Base-by-base conservation (phyloP, 1,140 invertebrate genomes). In the Brachionus rubens region DNA sequence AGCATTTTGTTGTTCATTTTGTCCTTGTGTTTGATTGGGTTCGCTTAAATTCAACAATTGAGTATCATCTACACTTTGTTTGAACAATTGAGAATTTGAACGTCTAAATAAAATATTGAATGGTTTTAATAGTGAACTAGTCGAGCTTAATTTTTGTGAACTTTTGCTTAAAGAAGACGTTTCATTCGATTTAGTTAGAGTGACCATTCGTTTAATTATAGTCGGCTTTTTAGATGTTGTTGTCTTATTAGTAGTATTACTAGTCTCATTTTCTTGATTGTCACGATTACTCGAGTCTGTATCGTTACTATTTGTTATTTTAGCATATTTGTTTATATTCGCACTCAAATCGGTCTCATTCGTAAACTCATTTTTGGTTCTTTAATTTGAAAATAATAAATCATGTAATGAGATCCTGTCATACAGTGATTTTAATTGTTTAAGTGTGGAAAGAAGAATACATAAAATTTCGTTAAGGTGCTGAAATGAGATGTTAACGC, bases 281-380 rank as follows among this genome's bases (percentile, higher is more conserved):
- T 9, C 33, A 36, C 21, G 24, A 26, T 26, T 14, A 54, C 14
- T 59, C 4, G 54, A 33, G 16, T 59, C 54, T 36, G 54, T 59
- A 40, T 59, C 54, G 36, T 59, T 59, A 19, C 54, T 36, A 36
- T 59, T 28, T 9, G 54, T 59, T 19, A 59, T 59, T 36, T 59
- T 59, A 16, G 36, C 26, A 16, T 59, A 59, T 19, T 59, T 59
- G 30, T 59, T 59, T n/a, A 33, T 33, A 36, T 30, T 36, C 7
- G 14, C 16, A 6, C 54, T n/a, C 10, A 59, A 19, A 59, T 59
- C 54, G 12, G 28, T 59, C 30, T 59, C 54, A 59, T 59, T 36
- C 19, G 26, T 21, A 36, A 5, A 9, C 33, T 36, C 19, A 36
- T 36, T 59, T 59, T 59, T 59, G 36, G 54, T 59, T 30, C 54